These are phyloP conservation scores for Lycocorax pyrrhopterus DNA, from an alignment of 2,113 vertebrate species.

Conservation along the genomic window DNA sequence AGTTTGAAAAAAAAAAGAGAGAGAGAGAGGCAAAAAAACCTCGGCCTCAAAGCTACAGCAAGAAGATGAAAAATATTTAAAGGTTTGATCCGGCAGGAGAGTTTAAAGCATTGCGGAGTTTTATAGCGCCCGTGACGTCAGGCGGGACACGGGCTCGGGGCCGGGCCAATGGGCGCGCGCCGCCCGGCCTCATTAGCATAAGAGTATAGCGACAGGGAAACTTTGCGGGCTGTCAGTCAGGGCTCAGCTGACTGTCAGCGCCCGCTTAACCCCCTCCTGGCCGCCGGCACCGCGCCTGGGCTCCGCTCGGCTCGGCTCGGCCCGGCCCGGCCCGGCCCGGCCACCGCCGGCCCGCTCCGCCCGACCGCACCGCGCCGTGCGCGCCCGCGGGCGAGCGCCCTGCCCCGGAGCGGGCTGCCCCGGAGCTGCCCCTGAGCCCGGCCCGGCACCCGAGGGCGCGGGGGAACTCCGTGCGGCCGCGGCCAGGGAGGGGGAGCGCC, in stretches of 20 bases:
- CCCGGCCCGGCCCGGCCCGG: neutral
- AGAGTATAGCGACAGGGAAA: slow-evolving; percentile 86
- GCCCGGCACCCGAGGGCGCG: neutral
- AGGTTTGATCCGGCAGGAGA: slow-evolving; percentile 90
- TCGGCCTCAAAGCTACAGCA: slow-evolving; percentile 59
- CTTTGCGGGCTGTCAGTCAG: slow-evolving; percentile 90
- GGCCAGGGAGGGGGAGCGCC: neutral
- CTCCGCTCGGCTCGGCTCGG: neutral
- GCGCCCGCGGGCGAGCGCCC: neutral
- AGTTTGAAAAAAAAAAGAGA: neutral
- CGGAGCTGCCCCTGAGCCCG: neutral
- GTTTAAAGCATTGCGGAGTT: slow-evolving; percentile 97
- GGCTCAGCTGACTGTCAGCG: slow-evolving; percentile 94
- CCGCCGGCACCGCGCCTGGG: neutral
- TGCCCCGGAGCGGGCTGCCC: neutral
- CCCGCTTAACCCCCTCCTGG: slow-evolving; percentile 68
- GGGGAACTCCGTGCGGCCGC: neutral
- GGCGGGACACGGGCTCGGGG: slow-evolving; percentile 83
- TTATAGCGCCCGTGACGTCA: slow-evolving; percentile 95
- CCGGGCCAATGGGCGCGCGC: slow-evolving; percentile 83
- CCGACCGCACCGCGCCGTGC: neutral
- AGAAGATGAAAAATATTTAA: slow-evolving; percentile 79
- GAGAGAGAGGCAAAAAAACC: neutral
- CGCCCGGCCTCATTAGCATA: slow-evolving; percentile 87
- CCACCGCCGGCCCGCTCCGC: neutral